Conservation (phyloP, 2,888 invertebrate genomes). For the Drosophila affinis region DNA sequence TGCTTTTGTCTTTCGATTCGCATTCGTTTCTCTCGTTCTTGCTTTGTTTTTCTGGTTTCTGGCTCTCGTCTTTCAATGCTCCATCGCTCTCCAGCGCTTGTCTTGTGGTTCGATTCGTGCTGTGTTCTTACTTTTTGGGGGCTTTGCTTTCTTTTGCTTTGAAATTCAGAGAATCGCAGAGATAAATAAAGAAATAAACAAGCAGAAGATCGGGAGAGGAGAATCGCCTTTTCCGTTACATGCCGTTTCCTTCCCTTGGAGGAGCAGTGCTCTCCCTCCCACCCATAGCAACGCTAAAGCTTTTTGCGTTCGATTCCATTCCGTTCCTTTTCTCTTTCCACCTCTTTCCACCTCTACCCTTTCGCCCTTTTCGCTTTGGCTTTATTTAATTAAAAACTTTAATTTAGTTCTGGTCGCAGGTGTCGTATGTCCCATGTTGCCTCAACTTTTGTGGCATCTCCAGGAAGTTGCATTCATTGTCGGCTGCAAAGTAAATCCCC, state of each 20-base stretch:
- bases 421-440: slow-evolving; percentile 45
- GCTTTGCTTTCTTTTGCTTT: slow-evolving; percentile 8
- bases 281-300: not conserved
- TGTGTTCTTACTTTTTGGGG: slow-evolving; percentile 37
- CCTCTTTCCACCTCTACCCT: not conserved
- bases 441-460: slow-evolving; percentile 8
- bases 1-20: slow-evolving; percentile 26
- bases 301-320: not conserved
- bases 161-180: slow-evolving; percentile 12
- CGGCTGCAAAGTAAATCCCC: not conserved
- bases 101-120: slow-evolving; percentile 42
- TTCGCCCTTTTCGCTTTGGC: not conserved
- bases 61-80: slow-evolving; percentile 21
- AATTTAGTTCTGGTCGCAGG: slow-evolving; percentile 61
- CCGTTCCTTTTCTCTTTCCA: not conserved
- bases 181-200: not conserved
- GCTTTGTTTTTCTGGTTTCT: slow-evolving; percentile 46
- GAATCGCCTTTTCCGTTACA: slow-evolving; percentile 13
- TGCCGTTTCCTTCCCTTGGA: not conserved
- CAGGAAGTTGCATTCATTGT: not conserved
- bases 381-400: slow-evolving; percentile 63
- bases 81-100: slow-evolving; percentile 15
- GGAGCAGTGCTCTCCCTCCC: not conserved
- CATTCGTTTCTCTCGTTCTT: slow-evolving; percentile 11
- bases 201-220: slow-evolving; percentile 21